These are phyloP conservation scores for human (Homo sapiens) DNA, from an alignment of 2,113 vertebrate genomes.

Conservation along the genomic window DNA sequence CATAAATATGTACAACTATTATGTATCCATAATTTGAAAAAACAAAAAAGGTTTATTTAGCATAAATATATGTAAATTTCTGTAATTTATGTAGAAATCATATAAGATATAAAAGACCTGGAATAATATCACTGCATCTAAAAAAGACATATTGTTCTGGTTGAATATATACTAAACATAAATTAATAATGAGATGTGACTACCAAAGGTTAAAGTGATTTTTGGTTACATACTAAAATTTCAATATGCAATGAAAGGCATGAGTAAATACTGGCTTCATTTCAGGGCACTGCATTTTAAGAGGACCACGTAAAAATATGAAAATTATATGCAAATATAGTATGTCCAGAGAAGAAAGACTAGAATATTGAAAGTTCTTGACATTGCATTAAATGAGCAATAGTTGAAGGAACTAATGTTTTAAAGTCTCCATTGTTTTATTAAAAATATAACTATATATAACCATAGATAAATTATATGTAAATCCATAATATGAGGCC, in stretches of 20 bases:
- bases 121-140: background rate
- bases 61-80: background rate
- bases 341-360: background rate
- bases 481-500: background rate
- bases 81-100: background rate
- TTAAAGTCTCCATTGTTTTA: background rate
- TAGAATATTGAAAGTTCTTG: background rate
- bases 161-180: background rate
- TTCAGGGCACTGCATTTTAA: background rate
- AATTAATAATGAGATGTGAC: background rate
- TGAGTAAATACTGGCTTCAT: background rate
- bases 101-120: background rate
- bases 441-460: background rate
- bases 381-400: background rate
- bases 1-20: background rate
- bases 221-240: background rate
- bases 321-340: background rate
- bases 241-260: background rate
- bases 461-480: too few species aligned
- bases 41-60: background rate
- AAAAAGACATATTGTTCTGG: background rate
- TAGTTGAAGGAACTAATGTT: background rate
- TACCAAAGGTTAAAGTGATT: background rate
- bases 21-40: background rate
- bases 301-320: background rate